Evolutionary conservation across 2,888 invertebrate species (phyloP).

Genomic region (Bombyx huttoni): DNA sequence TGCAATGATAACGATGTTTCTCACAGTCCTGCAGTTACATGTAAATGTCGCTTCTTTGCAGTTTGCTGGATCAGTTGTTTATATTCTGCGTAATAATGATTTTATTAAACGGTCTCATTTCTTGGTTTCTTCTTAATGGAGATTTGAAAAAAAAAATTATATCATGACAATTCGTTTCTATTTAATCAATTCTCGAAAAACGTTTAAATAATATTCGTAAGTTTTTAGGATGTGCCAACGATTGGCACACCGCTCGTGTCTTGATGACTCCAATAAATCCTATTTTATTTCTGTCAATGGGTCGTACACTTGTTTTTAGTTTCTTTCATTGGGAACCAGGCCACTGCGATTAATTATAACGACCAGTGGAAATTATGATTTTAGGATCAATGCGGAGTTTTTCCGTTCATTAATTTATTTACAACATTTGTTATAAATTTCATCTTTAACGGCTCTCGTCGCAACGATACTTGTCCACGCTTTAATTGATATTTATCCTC

Average conservation of each 20-base stretch:
- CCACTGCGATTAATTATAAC: conserved; percentile 8
- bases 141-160: no score
- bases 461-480: conserved; percentile 4
- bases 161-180: no score
- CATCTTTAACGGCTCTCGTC: conserved; percentile 5
- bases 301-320: not conserved
- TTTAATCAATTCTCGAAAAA: no score
- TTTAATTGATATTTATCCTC: conserved; percentile 1
- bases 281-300: not conserved
- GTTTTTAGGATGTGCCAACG: not conserved
- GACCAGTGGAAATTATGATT: conserved; percentile 11
- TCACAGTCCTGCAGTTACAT: not conserved
- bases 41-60: not conserved
- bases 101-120: no score
- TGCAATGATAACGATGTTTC: not conserved
- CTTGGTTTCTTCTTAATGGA: no score
- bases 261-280: not conserved
- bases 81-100: no score
- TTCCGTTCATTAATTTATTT: conserved; percentile 7
- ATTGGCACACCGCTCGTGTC: not conserved
- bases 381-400: conserved; percentile 8
- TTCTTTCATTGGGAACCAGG: conserved; percentile 9
- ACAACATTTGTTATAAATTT: conserved; percentile 8
- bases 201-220: no score
- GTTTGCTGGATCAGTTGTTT: not conserved